These are phyloP conservation scores for Tetranychus cinnabarinus DNA, from an alignment of 1,140 invertebrate species.

Conservation along the genomic window DNA sequence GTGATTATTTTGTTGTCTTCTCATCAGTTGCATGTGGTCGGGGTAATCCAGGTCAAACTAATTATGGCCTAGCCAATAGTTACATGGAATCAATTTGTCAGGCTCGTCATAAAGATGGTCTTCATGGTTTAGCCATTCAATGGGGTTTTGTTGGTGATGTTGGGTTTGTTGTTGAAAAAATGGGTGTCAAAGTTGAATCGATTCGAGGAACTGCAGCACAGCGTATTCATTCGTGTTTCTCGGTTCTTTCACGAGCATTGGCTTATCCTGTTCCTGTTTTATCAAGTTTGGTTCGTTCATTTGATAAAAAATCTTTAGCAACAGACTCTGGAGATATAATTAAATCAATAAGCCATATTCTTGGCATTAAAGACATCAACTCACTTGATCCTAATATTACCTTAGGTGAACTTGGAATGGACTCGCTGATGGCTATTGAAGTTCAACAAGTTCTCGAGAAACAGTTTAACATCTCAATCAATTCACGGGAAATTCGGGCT, in stretches of 20 bases:
- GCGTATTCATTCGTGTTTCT: conserved; percentile 60
- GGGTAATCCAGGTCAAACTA: not conserved
- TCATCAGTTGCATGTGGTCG: conserved; percentile 41
- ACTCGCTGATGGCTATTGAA: conserved; percentile 89
- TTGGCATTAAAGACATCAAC: conserved; percentile 48
- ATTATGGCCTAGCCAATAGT: conserved; percentile 46
- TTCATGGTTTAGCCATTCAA: conserved; percentile 65
- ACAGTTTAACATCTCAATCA: conserved; percentile 7
- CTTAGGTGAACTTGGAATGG: conserved; percentile 82
- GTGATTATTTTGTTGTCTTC: conserved; percentile 76
- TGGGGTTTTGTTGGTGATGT: conserved; percentile 97
- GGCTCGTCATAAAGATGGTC: conserved; percentile 27
- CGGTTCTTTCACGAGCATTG: conserved; percentile 51
- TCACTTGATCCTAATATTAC: conserved; percentile 43
- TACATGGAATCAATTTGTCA: conserved; percentile 63
- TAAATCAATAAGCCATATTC: conserved; percentile 20
- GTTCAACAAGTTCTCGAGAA: conserved; percentile 34
- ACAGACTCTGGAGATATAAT: conserved; percentile 30
- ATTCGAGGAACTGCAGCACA: conserved; percentile 83
- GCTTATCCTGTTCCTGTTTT: not conserved
- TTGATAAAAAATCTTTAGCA: conserved; percentile 25
- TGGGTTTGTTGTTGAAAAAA: conserved; percentile 48
- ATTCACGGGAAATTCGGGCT: conserved; percentile 7
- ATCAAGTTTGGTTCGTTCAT: conserved; percentile 10
- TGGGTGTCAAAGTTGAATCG: conserved; percentile 47